Base-by-base conservation (phyloP, 1,140 invertebrate species). In the Drusus annulatus region DNA sequence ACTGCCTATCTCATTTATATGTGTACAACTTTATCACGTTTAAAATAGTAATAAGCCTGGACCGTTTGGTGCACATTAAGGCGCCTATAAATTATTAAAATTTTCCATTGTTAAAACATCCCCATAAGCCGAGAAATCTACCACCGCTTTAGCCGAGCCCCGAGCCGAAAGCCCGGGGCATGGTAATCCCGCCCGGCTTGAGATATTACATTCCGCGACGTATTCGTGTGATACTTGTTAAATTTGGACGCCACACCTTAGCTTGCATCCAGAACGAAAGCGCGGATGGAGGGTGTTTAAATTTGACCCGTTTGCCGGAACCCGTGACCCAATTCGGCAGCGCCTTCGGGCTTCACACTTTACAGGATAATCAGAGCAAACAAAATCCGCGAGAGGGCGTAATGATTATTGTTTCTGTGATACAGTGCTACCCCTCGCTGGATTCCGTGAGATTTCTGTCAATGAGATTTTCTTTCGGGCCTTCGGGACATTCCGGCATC, bases 381-480 rank as follows among this genome's bases (percentile, higher is more conserved):
- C 79, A 80, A 76, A 81, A 81, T 81, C 80, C 65, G 80, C 80
- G 80, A 60, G 74, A 74, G 80, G 65, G 74, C 19, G 74, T 77
- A 73, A 81, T 81, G 80, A 76, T 81, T 81, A 81, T 77, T 81
- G 80, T 81, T 54, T 65, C 45, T 80, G 79, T 52, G 73, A 78
- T 58, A 69, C 76, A 69, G 75, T 58, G 36, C 36, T 17, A 23
- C 28, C 62, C 76, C 15, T 8, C 21, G 0, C 62, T 31, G 28
- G 13, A 58, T 71, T 69, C 76, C 74, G 54, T 63, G 31, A 62
- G 74, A 60, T 62, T 76, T 13, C 54, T 62, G 36, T 36, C 74
- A 62, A 60, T 76, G 74, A 62, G 58, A 45, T 60, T 76, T 76
- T 28, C 25, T 28, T 28, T 28, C 25, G 25, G 25, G 25, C 25